Base-by-base conservation (phyloP, 2,113 vertebrate genomes). In the Calypte anna region DNA sequence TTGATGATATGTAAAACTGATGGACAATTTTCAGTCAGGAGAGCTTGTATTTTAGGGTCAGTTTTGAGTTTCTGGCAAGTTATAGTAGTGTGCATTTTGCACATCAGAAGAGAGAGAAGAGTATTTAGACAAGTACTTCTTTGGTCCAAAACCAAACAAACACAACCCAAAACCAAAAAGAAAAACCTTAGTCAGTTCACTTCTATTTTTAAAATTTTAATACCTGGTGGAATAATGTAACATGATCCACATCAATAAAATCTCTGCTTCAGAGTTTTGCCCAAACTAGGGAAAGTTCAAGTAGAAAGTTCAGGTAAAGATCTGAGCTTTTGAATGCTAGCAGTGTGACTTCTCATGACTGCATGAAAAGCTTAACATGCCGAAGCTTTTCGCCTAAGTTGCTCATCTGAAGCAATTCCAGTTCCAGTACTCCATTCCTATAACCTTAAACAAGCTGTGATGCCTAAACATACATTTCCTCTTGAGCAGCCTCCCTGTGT, bases 401-500 rank as follows among this genome's bases (percentile, higher is more conserved):
- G 86, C 72, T 70, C 0, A 2, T 90, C 82, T 91, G 84, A 82
- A 46, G 68, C 70, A 79, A 94, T 85, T 96, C 68, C 13, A 0
- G 46, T 84, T 82, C 63, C 75, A 83, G 0, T 70, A 81, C 62
- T 91, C 64, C 27, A 93, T 57, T 83, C 79, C 73, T 90, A 91
- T 93, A 13, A 90, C 88, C 73, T 90, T 78, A 91, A 91, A 93
- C 0, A 20, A 93, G 76, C 82, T 93, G 73, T 50, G 64, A 88
- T 90, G 62, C 43, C 85, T 82, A 88, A 95, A 93, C 68, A 83
- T 46, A 73, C 78, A 62, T 82, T 93, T 81, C 69, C 84, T 94
- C 74, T 93, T 94, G 53, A 90, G 87, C 93, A 92, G 94, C 62
- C 77, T 84, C 69, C 62, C 73, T 64, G 9, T 59, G n/a, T 82